phyloP scores from a whole-genome alignment of 2,888 invertebrate genomes.

The Apotomis betuletana region DNA sequence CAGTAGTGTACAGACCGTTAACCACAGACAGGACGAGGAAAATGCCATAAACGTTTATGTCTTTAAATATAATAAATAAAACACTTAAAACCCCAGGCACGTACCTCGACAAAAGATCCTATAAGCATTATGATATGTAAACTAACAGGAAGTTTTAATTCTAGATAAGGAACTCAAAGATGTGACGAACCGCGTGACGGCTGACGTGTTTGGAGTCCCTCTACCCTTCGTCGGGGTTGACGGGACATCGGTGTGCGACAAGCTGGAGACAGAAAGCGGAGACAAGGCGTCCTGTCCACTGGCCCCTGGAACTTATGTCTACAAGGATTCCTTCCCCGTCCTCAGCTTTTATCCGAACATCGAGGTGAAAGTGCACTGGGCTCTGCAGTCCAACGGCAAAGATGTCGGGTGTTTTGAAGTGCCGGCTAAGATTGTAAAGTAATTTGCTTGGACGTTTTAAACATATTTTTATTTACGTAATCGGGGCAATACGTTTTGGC shows the following conservation, averaged over 20 bases:
- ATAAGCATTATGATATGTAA: constrained; percentile 22
- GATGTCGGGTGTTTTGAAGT: constrained; percentile 87
- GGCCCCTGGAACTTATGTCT: constrained; percentile 87
- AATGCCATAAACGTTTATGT: constrained; percentile 13
- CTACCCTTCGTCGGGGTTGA: constrained; percentile 91
- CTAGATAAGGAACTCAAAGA: constrained; percentile 80
- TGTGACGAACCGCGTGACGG: constrained; percentile 85
- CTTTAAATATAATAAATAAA: constrained; percentile 7
- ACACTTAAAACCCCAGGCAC: constrained; percentile 21
- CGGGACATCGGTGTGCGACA: constrained; percentile 86
- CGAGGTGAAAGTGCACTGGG: constrained; percentile 86
- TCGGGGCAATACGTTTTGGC: background rate
- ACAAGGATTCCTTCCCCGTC: constrained; percentile 86
- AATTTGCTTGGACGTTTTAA: background rate
- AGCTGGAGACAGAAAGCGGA: constrained; percentile 83
- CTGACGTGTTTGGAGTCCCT: constrained; percentile 84
- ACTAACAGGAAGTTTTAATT: constrained; percentile 49
- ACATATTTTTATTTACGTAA: background rate
- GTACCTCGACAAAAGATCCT: constrained; percentile 25
- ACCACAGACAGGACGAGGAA: constrained; percentile 30
- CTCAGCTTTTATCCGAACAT: constrained; percentile 78
- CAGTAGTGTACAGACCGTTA: background rate
- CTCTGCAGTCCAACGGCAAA: constrained; percentile 72
- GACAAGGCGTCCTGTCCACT: constrained; percentile 86
- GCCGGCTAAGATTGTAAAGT: constrained; percentile 83